phyloP scores from a whole-genome alignment of 2,113 vertebrate species.

The Sturnira hondurensis region DNA sequence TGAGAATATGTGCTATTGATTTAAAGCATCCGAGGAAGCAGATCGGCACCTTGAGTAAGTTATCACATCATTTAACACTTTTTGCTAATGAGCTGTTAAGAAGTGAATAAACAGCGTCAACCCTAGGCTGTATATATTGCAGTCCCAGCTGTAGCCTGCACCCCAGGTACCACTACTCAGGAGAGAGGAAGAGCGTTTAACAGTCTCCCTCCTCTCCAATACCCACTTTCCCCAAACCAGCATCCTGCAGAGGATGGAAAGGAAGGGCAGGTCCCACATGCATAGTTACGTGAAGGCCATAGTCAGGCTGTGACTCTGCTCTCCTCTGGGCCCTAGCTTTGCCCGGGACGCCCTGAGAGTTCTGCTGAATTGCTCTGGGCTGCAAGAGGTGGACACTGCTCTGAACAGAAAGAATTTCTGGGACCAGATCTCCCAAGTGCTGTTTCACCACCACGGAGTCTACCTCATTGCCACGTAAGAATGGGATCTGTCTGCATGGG shows the following conservation, averaged over 20 bases:
- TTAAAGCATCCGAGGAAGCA: neutral
- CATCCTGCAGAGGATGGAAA: neutral
- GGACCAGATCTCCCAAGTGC: neutral
- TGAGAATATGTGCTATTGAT: neutral
- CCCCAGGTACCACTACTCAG: neutral
- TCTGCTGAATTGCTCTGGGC: conserved; percentile 63
- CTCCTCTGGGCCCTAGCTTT: conserved; percentile 28
- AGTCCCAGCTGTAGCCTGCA: neutral
- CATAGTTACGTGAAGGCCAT: neutral
- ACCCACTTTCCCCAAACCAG: neutral
- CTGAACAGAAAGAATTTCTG: conserved; percentile 43
- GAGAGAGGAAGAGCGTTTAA: neutral
- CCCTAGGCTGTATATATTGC: neutral
- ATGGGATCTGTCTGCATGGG: rapidly evolving
- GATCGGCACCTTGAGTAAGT: neutral
- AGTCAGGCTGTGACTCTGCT: neutral
- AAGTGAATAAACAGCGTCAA: neutral
- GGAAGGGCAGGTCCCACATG: neutral
- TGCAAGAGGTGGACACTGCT: conserved; percentile 11
- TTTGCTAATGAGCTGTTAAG: neutral
- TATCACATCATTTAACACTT: neutral
- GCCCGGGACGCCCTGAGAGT: conserved; percentile 42
- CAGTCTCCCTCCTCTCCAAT: neutral
- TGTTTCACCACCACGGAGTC: neutral
- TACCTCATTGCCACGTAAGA: conserved; percentile 65